Evolutionary conservation across 2,113 vertebrate species (phyloP).

Genomic region (Oryzias melastigma): DNA sequence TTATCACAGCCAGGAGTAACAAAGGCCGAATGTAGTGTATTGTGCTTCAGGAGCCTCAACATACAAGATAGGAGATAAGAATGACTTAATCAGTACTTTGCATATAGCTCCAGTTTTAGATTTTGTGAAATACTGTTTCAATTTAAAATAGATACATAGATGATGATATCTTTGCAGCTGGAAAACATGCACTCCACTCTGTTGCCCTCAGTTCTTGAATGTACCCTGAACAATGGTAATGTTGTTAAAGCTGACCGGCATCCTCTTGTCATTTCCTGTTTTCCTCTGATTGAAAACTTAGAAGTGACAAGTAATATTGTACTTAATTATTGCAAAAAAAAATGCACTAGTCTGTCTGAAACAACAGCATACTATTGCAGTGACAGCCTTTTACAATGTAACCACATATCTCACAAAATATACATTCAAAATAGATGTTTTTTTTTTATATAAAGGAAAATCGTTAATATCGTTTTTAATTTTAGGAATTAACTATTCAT

Average conservation of each 20-base stretch:
- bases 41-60: no score
- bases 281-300: not conserved
- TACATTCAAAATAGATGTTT: constrained; percentile 8
- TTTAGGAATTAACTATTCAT: constrained; percentile 8
- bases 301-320: not conserved
- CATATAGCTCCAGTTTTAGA: no score
- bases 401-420: not conserved
- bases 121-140: no score
- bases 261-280: not conserved
- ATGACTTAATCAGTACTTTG: no score
- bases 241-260: not conserved
- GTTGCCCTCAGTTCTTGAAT: not conserved
- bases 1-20: constrained; percentile 6
- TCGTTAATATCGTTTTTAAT: constrained; percentile 18
- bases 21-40: no score
- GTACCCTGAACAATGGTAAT: not conserved
- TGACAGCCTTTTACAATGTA: constrained; percentile 1
- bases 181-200: not conserved
- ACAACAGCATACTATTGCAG: not conserved
- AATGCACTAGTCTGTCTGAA: constrained; percentile 9
- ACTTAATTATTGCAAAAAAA: not conserved
- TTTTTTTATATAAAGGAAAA: constrained; percentile 5
- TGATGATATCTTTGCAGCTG: no score
- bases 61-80: no score
- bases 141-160: no score